Percentiles rank a stretch among this genome's conserved stretches.
phyloP scores from a whole-genome alignment of 2,113 vertebrate species.

The Psilopogon haemacephalus region DNA sequence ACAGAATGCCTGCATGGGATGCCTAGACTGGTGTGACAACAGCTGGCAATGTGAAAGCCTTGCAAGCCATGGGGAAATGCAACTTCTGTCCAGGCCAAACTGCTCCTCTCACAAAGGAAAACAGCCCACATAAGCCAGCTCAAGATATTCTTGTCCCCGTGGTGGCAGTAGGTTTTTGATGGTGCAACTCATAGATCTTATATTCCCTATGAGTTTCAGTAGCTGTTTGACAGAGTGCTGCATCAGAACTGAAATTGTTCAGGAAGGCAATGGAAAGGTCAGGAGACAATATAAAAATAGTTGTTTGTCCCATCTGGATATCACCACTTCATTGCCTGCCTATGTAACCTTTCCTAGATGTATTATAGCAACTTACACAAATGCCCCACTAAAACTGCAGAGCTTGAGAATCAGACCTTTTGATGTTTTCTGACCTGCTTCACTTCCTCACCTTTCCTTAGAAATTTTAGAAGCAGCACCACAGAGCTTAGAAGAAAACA shows the following conservation, averaged over 20 bases:
- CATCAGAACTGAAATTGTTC: neutral
- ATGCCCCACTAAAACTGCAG: neutral
- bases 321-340: neutral
- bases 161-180: neutral
- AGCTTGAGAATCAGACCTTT: neutral
- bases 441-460: neutral
- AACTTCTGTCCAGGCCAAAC: constrained; percentile 2
- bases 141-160: neutral
- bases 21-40: neutral
- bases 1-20: neutral
- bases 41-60: neutral
- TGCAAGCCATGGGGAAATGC: neutral
- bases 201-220: neutral
- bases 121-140: neutral
- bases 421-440: neutral
- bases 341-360: neutral
- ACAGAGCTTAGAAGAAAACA: neutral
- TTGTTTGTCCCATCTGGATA: neutral
- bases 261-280: neutral
- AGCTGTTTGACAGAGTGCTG: neutral
- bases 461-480: neutral
- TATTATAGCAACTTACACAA: neutral
- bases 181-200: neutral
- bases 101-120: neutral
- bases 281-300: neutral